Conservation (phyloP, 2,888 invertebrate genomes). For the Amphipyra tragopoginis region DNA sequence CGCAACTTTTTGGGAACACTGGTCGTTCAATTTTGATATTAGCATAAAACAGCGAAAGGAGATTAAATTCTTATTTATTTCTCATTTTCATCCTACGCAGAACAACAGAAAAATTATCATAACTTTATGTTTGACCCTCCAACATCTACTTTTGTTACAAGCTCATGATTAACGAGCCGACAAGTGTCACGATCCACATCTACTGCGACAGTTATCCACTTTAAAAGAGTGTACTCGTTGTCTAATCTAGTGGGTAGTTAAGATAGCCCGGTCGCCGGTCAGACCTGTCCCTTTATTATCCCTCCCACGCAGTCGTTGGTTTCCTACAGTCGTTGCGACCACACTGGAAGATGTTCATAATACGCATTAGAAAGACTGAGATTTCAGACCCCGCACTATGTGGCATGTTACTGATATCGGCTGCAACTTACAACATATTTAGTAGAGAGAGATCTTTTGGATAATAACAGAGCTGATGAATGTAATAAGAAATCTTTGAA, state of each 20-base stretch:
- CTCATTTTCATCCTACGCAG: background rate
- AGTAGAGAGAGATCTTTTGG: background rate
- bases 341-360: constrained; percentile 7
- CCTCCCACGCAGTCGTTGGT: constrained; percentile 44
- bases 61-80: constrained; percentile 7
- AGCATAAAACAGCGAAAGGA: constrained; percentile 10
- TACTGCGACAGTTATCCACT: constrained; percentile 49
- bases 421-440: constrained; percentile 2
- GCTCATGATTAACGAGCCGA: constrained; percentile 18
- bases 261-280: constrained; percentile 45
- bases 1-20: constrained; percentile 3
- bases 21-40: constrained; percentile 11
- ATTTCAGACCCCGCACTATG: background rate
- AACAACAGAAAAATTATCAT: background rate
- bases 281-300: constrained; percentile 45
- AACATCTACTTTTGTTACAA: constrained; percentile 1
- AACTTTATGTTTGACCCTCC: background rate
- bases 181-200: constrained; percentile 32
- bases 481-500: too few species aligned
- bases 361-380: constrained; percentile 4
- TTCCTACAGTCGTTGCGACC: constrained; percentile 9
- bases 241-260: constrained; percentile 53
- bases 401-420: background rate
- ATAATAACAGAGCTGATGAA: too few species aligned
- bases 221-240: constrained; percentile 42